Base-by-base conservation (phyloP, 2,113 vertebrate genomes). In the Chlorodrepanis virens region DNA sequence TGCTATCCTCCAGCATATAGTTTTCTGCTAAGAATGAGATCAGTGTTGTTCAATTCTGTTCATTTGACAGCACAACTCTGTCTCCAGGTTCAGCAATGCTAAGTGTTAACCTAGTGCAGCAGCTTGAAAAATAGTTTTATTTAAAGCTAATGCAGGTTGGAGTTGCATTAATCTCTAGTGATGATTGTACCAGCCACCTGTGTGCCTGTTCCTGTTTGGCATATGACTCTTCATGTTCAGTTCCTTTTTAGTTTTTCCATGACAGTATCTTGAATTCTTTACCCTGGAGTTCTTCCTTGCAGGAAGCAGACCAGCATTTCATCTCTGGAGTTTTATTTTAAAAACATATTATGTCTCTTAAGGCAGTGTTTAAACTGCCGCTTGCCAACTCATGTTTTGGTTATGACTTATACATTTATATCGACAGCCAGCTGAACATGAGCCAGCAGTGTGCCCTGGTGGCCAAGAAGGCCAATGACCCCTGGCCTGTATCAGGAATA, bases 401-500 rank as follows among this genome's bases (percentile, higher is more conserved):
- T 75, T 94, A 81, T 96, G 83, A 86, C 63, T 80, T 96, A 64
- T 12, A 54, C 23, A 27, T 84, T 96, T 90, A 90, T 63, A 59
- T 54, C 5, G 19, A 21, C 53, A 54, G 31, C 19, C 53, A 9
- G 53, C 53, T 54, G 53, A 54, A 33, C 31, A 33, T 13, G 53
- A 54, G 53, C 53, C 53, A 54, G 53, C 53, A 33, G 19, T 54
- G 53, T 54, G 53, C 29, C 7, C 53, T 13, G 29, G 18, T 33
- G 19, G 29, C 29, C 29, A 29, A 18, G 28, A 18, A 11, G 52
- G 52, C 52, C 52, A 31, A 20, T 0, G 53, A 11, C 53, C 31
- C 29, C 53, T 31, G 11, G 52, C 5, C 52, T 20, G 29, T 20
- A 21, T 20, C 53, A 31, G 29, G 29, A 54, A 20, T 8, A 13